phyloP scores from a whole-genome alignment of 1,140 invertebrate genomes.

The Drosophila leontia region DNA sequence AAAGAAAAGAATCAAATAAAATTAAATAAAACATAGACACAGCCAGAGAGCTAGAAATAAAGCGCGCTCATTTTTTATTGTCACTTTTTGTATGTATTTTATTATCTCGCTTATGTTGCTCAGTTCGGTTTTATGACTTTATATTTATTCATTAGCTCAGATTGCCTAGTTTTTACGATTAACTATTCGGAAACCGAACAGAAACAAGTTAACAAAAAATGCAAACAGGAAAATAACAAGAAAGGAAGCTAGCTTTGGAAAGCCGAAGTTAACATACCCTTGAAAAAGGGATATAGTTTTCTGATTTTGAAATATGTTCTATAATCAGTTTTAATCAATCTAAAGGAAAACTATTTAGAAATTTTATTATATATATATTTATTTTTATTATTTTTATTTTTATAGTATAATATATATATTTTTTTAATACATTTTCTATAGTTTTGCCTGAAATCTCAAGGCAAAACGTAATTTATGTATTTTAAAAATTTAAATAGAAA shows the following conservation, averaged over 20 bases:
- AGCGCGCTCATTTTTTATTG: conserved; percentile 36
- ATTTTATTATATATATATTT: too few relatives aligned
- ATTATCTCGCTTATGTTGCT: conserved; percentile 45
- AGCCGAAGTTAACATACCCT: neutral
- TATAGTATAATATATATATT: too few relatives aligned
- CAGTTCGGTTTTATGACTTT: conserved; percentile 62
- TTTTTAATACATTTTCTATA: too few relatives aligned
- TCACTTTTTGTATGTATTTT: conserved; percentile 30
- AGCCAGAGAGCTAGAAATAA: conserved; percentile 12
- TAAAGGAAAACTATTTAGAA: too few relatives aligned
- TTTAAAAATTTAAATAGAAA: too few relatives aligned
- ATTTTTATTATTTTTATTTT: too few relatives aligned
- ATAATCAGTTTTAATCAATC: too few relatives aligned
- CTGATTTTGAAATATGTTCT: too few relatives aligned
- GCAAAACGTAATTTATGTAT: too few relatives aligned
- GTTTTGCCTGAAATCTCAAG: too few relatives aligned
- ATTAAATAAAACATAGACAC: neutral
- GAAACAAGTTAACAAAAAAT: conserved; percentile 9
- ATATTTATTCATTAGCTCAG: conserved; percentile 79
- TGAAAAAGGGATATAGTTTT: too few relatives aligned
- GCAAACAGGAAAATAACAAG: conserved; percentile 1
- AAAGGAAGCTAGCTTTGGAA: neutral
- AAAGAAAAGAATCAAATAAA: neutral
- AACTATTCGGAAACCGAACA: conserved; percentile 48
- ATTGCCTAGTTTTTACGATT: conserved; percentile 58